These are phyloP conservation scores for Limanda limanda DNA, from an alignment of 2,113 vertebrate species.

Conservation along the genomic window DNA sequence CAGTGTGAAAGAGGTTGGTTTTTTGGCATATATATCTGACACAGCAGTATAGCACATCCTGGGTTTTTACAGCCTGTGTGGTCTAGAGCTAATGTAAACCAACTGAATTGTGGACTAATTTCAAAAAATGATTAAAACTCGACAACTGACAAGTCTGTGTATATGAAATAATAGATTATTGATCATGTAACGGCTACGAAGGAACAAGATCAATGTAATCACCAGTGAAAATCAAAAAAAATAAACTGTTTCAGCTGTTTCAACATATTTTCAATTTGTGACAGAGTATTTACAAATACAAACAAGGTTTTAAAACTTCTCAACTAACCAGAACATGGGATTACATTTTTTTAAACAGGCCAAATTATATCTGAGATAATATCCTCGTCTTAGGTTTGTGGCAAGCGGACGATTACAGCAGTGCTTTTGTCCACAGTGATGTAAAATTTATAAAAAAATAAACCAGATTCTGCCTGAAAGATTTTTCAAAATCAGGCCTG, in stretches of 20 bases:
- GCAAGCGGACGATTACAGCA: not conserved
- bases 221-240: not conserved
- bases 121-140: conserved; percentile 3
- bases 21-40: conserved; percentile 23
- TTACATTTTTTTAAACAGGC: not conserved
- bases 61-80: not conserved
- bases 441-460: not conserved
- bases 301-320: not conserved
- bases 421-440: not conserved
- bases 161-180: not conserved
- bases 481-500: not conserved
- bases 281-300: conserved; percentile 4
- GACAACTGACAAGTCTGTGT: not conserved
- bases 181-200: not conserved
- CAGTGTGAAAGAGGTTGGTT: conserved; percentile 16
- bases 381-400: not conserved
- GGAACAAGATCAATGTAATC: conserved; percentile 1
- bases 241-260: not conserved
- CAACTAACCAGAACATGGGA: not conserved
- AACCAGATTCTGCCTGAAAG: not conserved
- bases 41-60: conserved; percentile 23
- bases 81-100: not conserved
- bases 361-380: not conserved
- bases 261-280: not conserved
- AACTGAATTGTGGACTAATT: not conserved